Conservation (phyloP, 2,797 vertebrate species). For the Yasuhikotakia modesta region DNA sequence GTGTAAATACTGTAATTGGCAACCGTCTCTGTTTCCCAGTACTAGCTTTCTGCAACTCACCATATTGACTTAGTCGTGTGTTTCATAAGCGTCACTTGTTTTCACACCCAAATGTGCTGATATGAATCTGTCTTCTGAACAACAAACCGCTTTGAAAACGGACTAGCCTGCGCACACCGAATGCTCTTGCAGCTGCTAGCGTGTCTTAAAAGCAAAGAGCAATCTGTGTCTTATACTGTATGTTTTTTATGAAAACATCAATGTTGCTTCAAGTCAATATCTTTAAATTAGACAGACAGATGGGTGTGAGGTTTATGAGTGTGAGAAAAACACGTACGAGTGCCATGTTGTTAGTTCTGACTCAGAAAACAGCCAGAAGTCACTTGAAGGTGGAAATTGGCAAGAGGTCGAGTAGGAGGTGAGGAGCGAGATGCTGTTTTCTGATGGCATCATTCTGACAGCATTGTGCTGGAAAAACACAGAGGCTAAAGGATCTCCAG, state of each 20-base stretch:
- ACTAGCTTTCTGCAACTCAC: slow-evolving; percentile 21
- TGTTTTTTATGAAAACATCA: neutral
- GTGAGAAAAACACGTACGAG: neutral
- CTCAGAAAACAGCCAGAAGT: slow-evolving; percentile 27
- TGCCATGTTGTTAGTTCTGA: slow-evolving; percentile 30
- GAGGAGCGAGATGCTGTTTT: slow-evolving; percentile 14
- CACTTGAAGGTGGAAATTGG: slow-evolving; percentile 19
- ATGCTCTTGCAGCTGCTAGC: neutral
- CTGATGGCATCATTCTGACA: slow-evolving; percentile 36
- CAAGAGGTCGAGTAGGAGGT: neutral
- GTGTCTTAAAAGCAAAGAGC: neutral
- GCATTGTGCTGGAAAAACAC: slow-evolving; percentile 4
- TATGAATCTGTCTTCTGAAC: slow-evolving; percentile 6
- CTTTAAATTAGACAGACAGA: slow-evolving; percentile 14
- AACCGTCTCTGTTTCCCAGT: slow-evolving; percentile 4
- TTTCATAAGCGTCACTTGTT: slow-evolving; percentile 17
- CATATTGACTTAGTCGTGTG: slow-evolving; percentile 23
- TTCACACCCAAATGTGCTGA: slow-evolving; percentile 25
- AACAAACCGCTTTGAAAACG: slow-evolving; percentile 30
- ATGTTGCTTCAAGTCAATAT: slow-evolving; percentile 3
- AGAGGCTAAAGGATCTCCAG: slow-evolving; percentile 9
- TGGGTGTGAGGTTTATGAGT: slow-evolving; percentile 5
- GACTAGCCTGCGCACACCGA: neutral
- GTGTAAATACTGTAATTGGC: slow-evolving; percentile 31
- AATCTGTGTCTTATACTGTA: neutral